Evolutionary conservation across 2,113 vertebrate species (phyloP).

Genomic region (Penelope pileata): DNA sequence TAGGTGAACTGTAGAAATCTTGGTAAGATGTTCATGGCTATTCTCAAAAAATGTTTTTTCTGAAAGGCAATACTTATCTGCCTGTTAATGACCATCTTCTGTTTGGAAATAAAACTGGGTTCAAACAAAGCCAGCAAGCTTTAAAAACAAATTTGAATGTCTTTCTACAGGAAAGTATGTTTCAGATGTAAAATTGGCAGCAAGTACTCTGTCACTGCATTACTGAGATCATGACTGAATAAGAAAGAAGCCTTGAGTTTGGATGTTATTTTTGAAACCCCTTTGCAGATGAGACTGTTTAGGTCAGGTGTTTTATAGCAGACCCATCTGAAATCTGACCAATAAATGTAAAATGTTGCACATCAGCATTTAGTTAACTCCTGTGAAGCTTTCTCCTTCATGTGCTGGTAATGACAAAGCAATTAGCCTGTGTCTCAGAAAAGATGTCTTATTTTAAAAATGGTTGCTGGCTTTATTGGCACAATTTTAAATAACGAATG

Average conservation of each 20-base stretch:
- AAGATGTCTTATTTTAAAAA: background rate
- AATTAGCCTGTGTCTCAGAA: background rate
- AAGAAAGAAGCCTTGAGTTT: background rate
- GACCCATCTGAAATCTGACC: background rate
- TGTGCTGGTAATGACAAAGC: background rate
- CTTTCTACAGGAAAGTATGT: background rate
- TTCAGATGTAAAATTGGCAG: background rate
- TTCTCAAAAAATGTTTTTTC: background rate
- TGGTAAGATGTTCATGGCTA: background rate
- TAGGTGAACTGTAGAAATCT: background rate
- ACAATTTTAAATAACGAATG: slow-evolving; percentile 3
- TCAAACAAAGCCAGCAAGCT: background rate
- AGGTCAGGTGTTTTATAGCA: background rate
- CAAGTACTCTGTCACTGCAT: background rate
- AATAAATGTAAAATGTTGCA: background rate
- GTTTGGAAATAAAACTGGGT: background rate
- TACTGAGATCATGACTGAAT: background rate
- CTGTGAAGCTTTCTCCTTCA: background rate
- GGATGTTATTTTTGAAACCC: background rate
- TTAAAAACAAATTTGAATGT: background rate
- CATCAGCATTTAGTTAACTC: background rate
- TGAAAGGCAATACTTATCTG: background rate
- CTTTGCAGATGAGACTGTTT: background rate
- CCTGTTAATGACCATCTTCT: background rate
- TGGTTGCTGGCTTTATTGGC: background rate